Conservation (phyloP, 2,113 vertebrate genomes). For the Nerophis lumbriciformis region DNA sequence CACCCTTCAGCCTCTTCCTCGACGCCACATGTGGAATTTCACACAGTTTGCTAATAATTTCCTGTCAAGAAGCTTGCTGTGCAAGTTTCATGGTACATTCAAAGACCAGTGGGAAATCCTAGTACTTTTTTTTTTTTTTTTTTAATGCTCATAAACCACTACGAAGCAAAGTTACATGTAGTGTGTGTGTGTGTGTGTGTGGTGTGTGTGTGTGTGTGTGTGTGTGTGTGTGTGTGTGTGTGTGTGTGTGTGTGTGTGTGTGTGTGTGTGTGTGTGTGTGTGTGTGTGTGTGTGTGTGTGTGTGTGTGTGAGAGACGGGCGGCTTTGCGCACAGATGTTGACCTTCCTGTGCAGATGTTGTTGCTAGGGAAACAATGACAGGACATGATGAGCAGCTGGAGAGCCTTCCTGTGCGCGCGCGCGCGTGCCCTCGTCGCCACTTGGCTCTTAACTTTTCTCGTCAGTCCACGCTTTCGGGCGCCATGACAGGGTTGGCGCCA, state of each 20-base stretch:
- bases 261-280: background rate
- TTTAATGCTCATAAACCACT: fast-evolving
- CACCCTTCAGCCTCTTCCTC: conserved; percentile 5
- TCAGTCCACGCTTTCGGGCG: conserved; percentile 13
- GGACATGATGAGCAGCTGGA: conserved; percentile 69
- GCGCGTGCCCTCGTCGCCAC: conserved; percentile 27
- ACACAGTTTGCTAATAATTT: background rate
- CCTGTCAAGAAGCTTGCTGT: background rate
- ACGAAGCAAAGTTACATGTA: background rate
- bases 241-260: background rate
- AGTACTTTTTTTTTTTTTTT: background rate
- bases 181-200: background rate
- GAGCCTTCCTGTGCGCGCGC: conserved; percentile 50
- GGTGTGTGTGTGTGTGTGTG: background rate
- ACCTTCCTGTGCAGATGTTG: conserved; percentile 72
- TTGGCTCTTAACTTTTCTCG: conserved; percentile 11
- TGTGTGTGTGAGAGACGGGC: background rate
- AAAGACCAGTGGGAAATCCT: conserved; percentile 30
- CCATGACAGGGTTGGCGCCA: conserved; percentile 27
- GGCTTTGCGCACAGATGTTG: conserved; percentile 55
- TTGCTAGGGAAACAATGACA: conserved; percentile 69
- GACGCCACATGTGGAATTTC: conserved; percentile 26
- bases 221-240: background rate
- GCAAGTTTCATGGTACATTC: conserved; percentile 10
- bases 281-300: background rate